These are phyloP conservation scores for Papilio aristodemus DNA, from an alignment of 1,140 invertebrate genomes.

Conservation along the genomic window DNA sequence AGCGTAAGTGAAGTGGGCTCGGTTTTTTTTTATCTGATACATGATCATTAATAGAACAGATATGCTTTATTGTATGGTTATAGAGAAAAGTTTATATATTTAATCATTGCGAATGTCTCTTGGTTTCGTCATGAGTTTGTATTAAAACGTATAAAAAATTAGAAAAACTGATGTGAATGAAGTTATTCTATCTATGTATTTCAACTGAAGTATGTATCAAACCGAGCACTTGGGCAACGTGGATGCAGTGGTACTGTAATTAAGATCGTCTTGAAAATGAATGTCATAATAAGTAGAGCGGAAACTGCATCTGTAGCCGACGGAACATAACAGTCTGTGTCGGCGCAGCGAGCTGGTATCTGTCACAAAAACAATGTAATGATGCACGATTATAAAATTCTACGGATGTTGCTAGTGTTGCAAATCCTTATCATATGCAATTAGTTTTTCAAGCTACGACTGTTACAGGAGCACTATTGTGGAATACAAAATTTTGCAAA, in stretches of 20 bases:
- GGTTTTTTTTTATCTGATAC: no score
- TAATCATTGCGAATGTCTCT: no score
- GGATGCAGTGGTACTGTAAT: not conserved
- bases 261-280: slow-evolving; percentile 10
- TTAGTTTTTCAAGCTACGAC: not conserved
- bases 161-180: no score
- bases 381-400: slow-evolving; percentile 5
- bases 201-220: no score
- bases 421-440: slow-evolving; percentile 4
- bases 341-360: not conserved
- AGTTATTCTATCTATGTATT: no score
- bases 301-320: slow-evolving; percentile 15
- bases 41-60: no score
- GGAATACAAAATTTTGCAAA: not conserved
- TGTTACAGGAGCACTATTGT: not conserved
- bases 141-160: no score
- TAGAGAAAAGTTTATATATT: no score
- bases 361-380: slow-evolving; percentile 1
- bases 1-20: no score
- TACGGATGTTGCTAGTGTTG: slow-evolving; percentile 5
- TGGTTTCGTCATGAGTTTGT: no score
- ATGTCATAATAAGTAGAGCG: slow-evolving; percentile 23
- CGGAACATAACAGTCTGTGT: not conserved
- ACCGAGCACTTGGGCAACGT: not conserved
- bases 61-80: no score